Base-by-base conservation (phyloP, 2,888 invertebrate genomes). In the Sphecodes monilicornis region DNA sequence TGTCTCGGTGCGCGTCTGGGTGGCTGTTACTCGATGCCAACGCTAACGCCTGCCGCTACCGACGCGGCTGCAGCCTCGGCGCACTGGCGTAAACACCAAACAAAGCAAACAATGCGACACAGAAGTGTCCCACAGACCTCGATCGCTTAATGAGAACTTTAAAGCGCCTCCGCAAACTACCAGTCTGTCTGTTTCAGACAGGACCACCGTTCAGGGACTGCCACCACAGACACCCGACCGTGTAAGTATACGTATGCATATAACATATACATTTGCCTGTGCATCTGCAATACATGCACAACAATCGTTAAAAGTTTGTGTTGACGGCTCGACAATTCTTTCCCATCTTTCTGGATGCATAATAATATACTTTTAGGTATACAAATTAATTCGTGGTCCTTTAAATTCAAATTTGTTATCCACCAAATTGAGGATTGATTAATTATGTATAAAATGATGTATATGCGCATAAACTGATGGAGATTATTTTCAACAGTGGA, bases 121-220 rank as follows among this genome's bases (percentile, higher is more conserved):
- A 91, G 89, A 91, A 92, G 91, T 93, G 93, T 91, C 92, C 92
- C 91, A 93, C 90, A 92, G 91, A 92, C 93, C 93, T 91, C 93
- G 92, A 93, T 93, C 92, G 91, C 91, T 92, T 93, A 93, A 93
- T 93, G 93, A 93, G 93, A 93, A 92, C 89, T 93, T 93, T 93
- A 91, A 92, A 92, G 91, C 91, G 78, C 77, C 86, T 83, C 86
- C 86, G 87, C 86, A 86, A 90, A 89, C 90, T 89, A 88, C 88
- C 82, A 79, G 77, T 81, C 84, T 76, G 84, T 80, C 87, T 86
- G 87, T 83, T 81, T 75, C 80, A 82, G 86, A 76, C 71, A 69
- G 84, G 69, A 82, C 72, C 76, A 73, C 29, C 71, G 43, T 32
- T 29, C 29, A 29, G 71, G 46, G 66, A n/a, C 50, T 4, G 26